phyloP scores from a whole-genome alignment of 2,113 vertebrate species.

The Zosterops pallidus region DNA sequence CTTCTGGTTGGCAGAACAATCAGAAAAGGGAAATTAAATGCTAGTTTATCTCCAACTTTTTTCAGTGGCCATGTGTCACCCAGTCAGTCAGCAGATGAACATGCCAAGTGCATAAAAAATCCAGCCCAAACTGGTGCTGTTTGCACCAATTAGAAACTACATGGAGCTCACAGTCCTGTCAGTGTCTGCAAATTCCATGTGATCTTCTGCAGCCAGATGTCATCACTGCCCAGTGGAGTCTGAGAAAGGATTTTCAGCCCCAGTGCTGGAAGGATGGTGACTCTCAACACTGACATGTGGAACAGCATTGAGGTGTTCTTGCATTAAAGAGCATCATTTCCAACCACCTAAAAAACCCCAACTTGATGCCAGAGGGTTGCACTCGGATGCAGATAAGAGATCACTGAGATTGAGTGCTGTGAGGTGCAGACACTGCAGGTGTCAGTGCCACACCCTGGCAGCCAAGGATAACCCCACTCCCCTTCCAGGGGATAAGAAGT shows the following conservation, averaged over 20 bases:
- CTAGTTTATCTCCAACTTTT: fast-evolving
- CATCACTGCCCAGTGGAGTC: neutral
- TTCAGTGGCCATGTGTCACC: neutral
- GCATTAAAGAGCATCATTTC: neutral
- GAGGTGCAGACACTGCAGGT: neutral
- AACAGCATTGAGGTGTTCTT: neutral
- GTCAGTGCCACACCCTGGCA: neutral
- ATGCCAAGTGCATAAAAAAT: neutral
- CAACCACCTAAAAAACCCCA: neutral
- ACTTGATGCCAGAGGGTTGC: neutral
- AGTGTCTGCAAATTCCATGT: neutral
- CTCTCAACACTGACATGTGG: fast-evolving
- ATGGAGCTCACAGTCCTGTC: neutral
- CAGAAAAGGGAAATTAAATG: neutral
- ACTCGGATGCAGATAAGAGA: neutral
- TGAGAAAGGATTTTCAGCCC: neutral
- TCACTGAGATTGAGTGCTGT: neutral
- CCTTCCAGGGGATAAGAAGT: neutral
- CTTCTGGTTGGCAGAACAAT: neutral
- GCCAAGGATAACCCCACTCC: neutral
- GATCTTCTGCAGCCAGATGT: neutral
- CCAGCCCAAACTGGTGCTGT: neutral
- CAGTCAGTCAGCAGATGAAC: neutral
- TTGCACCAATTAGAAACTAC: neutral
- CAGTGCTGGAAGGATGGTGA: neutral